A percentile compares a stretch with the other conserved stretches of the same genome.
phyloP scores from a whole-genome alignment of 1,140 invertebrate species.

The Bombus fervidus region DNA sequence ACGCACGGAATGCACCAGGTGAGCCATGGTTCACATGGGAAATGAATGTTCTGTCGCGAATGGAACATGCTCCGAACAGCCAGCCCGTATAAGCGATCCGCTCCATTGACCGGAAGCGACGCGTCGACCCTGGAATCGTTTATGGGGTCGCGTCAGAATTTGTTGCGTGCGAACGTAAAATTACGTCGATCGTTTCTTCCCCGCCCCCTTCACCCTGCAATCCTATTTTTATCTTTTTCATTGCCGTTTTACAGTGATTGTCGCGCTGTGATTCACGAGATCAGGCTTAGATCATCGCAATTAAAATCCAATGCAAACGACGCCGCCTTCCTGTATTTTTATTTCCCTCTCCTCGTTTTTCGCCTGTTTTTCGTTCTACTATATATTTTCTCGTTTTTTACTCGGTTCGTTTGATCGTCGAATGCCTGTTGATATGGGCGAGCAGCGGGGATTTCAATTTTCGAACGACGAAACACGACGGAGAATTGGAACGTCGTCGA shows the following conservation, averaged over 20 bases:
- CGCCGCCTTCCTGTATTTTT: too few relatives aligned
- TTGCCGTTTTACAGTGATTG: background rate
- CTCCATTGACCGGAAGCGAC: slow-evolving; percentile 56
- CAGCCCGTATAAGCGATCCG: slow-evolving; percentile 32
- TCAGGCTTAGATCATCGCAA: too few relatives aligned
- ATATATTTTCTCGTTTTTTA: background rate
- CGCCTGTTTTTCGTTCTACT: background rate
- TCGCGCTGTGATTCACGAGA: too few relatives aligned
- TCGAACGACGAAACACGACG: background rate
- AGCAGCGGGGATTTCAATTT: slow-evolving; percentile 24
- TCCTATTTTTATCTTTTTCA: background rate
- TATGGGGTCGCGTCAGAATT: slow-evolving; percentile 33
- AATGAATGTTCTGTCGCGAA: slow-evolving; percentile 81
- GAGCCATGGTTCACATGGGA: slow-evolving; percentile 82
- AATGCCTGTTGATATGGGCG: slow-evolving; percentile 8
- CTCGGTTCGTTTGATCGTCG: background rate
- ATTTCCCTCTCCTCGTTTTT: background rate
- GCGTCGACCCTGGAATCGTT: slow-evolving; percentile 35
- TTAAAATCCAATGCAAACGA: too few relatives aligned
- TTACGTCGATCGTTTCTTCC: slow-evolving; percentile 6
- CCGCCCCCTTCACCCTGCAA: too few relatives aligned
- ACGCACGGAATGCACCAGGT: slow-evolving; percentile 65
- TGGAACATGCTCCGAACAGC: slow-evolving; percentile 73
- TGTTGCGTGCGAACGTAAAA: slow-evolving; percentile 36
- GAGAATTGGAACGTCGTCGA: background rate